These are phyloP conservation scores for Cichlasoma orientale DNA, from an alignment of 2,797 vertebrate species.

Conservation along the genomic window DNA sequence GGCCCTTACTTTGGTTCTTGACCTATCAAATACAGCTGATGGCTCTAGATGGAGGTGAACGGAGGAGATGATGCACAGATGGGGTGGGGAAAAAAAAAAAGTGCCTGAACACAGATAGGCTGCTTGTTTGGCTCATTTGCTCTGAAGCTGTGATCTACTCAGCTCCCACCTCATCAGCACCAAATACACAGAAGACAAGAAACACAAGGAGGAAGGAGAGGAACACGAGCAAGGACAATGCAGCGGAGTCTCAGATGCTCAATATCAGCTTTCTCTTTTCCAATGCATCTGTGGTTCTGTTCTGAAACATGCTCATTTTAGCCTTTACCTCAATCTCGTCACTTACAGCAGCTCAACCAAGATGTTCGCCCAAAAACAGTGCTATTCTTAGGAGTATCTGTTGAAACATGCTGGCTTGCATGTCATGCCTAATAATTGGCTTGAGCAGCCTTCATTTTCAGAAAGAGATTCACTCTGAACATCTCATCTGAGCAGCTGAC, in stretches of 20 bases:
- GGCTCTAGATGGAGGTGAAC: slow-evolving; percentile 1
- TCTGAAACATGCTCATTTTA: background rate
- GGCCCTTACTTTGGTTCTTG: background rate
- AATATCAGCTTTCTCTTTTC: background rate
- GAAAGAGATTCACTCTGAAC: slow-evolving; percentile 26
- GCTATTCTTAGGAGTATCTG: background rate
- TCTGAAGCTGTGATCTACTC: slow-evolving; percentile 9
- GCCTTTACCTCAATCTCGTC: background rate
- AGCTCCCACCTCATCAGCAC: slow-evolving; percentile 8
- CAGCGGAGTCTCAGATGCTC: background rate
- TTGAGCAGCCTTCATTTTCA: background rate
- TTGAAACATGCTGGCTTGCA: slow-evolving; percentile 24
- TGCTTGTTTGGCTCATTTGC: slow-evolving; percentile 2
- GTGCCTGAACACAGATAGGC: background rate
- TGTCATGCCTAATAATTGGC: slow-evolving; percentile 33
- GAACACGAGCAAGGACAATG: background rate
- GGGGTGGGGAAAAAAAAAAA: background rate
- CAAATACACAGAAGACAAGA: background rate
- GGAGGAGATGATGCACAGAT: background rate
- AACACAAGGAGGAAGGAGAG: background rate
- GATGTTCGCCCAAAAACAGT: background rate
- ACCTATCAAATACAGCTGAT: slow-evolving; percentile 5
- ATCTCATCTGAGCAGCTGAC: slow-evolving; percentile 12
- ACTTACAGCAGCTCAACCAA: slow-evolving; percentile 2
- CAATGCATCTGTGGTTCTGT: background rate